A percentile compares a stretch with the other conserved stretches of the same genome.
Conservation (phyloP, 2,797 vertebrate genomes). For the Cirrhinus mrigala region DNA sequence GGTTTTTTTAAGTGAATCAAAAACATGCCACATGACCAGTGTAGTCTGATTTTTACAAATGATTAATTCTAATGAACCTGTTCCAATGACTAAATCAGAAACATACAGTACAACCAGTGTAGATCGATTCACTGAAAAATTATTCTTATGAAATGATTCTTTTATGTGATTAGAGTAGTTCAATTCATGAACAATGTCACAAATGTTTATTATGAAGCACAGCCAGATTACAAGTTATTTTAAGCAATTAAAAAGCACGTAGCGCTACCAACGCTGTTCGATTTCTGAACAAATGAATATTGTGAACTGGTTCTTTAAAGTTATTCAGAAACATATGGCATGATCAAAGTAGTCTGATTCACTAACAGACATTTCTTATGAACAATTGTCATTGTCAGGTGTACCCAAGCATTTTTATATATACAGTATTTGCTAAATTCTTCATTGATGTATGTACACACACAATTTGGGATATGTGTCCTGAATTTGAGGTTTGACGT, state of each 20-base stretch:
- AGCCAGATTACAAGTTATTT: no score
- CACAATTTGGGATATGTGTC: background rate
- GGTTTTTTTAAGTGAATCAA: background rate
- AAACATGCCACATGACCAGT: background rate
- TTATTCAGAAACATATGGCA: background rate
- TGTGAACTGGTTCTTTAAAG: background rate
- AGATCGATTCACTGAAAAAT: background rate
- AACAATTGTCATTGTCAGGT: background rate
- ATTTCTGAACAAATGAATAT: no score
- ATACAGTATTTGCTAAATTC: background rate
- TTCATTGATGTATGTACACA: background rate
- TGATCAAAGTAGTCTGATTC: background rate
- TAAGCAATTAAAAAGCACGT: background rate
- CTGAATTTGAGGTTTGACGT: constrained; percentile 1
- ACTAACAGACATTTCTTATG: background rate
- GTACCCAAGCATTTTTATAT: background rate
- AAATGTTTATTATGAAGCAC: background rate
- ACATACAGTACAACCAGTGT: background rate
- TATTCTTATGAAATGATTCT: background rate
- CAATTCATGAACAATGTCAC: background rate
- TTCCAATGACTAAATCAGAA: background rate
- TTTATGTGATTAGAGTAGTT: background rate
- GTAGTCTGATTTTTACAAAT: background rate
- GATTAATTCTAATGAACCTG: background rate
- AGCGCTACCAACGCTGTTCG: no score